Percentiles rank a stretch among this genome's conserved stretches.
phyloP scores from a whole-genome alignment of 2,113 vertebrate genomes.

The Fulica atra region DNA sequence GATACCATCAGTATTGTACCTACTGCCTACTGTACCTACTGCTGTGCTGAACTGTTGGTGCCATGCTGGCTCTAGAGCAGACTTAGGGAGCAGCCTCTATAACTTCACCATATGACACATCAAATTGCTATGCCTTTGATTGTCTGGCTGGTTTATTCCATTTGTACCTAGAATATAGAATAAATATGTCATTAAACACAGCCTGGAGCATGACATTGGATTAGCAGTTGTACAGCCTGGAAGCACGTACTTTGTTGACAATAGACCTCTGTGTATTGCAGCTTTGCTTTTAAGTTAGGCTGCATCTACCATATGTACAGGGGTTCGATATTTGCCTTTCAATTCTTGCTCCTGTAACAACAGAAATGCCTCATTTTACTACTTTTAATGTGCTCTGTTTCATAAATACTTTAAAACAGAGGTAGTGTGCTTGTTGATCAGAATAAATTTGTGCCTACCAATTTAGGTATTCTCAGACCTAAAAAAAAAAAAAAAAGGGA shows the following conservation, averaged over 20 bases:
- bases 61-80: not conserved
- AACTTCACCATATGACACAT: not conserved
- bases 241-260: not conserved
- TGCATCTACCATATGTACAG: not conserved
- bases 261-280: not conserved
- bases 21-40: not conserved
- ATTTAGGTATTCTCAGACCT: not conserved
- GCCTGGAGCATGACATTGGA: not conserved
- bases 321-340: not conserved
- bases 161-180: slow-evolving; percentile 2
- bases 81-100: not conserved
- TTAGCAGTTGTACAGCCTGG: not conserved
- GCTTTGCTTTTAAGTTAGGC: not conserved
- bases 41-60: not conserved
- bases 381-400: not conserved
- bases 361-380: not conserved
- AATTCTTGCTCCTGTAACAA: not conserved
- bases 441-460: not conserved
- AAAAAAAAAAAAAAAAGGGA: not conserved
- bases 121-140: not conserved
- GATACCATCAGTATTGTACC: not conserved
- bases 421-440: not conserved
- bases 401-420: not conserved
- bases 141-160: not conserved
- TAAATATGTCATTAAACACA: not conserved